Conservation (phyloP, 2,888 invertebrate species). For the Apamea crenata region DNA sequence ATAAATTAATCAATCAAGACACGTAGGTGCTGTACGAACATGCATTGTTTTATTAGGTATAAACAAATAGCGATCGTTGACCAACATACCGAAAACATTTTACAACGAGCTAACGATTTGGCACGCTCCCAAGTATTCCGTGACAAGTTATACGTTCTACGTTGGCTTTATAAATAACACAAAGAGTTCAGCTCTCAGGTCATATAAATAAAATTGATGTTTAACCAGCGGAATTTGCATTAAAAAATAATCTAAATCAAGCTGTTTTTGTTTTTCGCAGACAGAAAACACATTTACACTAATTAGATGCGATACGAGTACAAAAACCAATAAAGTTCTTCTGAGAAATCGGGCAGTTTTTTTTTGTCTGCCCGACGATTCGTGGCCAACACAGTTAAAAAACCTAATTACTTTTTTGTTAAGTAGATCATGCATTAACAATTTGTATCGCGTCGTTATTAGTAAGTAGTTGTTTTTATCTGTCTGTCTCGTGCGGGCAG, state of each 20-base stretch:
- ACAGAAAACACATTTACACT: conserved; percentile 37
- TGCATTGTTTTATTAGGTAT: conserved; percentile 60
- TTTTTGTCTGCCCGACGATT: conserved; percentile 46
- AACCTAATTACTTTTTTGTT: conserved; percentile 75
- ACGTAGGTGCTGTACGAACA: conserved; percentile 17
- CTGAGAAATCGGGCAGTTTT: conserved; percentile 24
- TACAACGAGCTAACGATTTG: conserved; percentile 85
- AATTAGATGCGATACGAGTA: conserved; percentile 35
- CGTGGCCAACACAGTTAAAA: conserved; percentile 67
- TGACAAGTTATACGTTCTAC: conserved; percentile 83
- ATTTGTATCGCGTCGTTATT: conserved; percentile 69
- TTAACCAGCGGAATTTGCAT: conserved; percentile 69
- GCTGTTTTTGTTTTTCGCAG: conserved; percentile 23
- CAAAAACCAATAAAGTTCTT: conserved; percentile 42
- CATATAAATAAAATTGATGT: conserved; percentile 70
- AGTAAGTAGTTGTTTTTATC: conserved; percentile 71
- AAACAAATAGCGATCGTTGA: conserved; percentile 84
- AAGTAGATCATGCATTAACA: conserved; percentile 72
- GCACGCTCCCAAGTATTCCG: conserved; percentile 85
- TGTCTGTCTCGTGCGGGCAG: conserved; percentile 72
- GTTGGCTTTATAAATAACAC: conserved; percentile 82
- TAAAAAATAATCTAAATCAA: conserved; percentile 51
- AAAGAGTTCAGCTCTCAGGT: conserved; percentile 77
- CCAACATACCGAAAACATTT: conserved; percentile 85
- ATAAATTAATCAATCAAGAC: conserved; percentile 33